Conservation (phyloP, 2,888 invertebrate species). For the Melolontha melolontha region DNA sequence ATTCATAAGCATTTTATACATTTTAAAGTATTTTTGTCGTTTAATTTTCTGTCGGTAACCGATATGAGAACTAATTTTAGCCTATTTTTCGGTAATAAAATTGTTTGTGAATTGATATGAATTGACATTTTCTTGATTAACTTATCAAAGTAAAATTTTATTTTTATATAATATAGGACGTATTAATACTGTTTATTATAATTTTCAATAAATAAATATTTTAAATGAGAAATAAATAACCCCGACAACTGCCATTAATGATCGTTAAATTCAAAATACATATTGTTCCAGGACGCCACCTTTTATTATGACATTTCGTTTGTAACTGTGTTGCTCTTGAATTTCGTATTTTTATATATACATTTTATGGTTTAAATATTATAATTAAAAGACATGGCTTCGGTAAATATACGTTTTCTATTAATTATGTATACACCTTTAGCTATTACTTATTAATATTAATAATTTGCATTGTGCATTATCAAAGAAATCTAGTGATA, state of each 20-base stretch:
- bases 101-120: no score
- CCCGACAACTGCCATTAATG: background rate
- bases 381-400: slow-evolving; percentile 38
- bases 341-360: slow-evolving; percentile 42
- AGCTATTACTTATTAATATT: no score
- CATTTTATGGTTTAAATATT: slow-evolving; percentile 39
- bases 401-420: slow-evolving; percentile 39
- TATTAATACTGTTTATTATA: background rate
- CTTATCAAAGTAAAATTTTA: no score
- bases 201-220: background rate
- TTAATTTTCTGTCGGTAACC: no score
- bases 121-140: no score
- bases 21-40: no score
- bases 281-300: slow-evolving; percentile 36
- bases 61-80: no score
- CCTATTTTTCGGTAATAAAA: no score
- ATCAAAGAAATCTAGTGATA: background rate
- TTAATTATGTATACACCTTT: background rate
- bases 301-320: slow-evolving; percentile 44
- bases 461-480: background rate
- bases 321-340: slow-evolving; percentile 36
- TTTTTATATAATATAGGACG: no score
- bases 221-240: background rate
- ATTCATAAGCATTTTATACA: no score
- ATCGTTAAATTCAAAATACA: slow-evolving; percentile 31